Percentiles rank a stretch among this genome's conserved stretches.
Evolutionary conservation across 2,113 vertebrate genomes (phyloP).

Genomic region (Ondatra zibethicus): DNA sequence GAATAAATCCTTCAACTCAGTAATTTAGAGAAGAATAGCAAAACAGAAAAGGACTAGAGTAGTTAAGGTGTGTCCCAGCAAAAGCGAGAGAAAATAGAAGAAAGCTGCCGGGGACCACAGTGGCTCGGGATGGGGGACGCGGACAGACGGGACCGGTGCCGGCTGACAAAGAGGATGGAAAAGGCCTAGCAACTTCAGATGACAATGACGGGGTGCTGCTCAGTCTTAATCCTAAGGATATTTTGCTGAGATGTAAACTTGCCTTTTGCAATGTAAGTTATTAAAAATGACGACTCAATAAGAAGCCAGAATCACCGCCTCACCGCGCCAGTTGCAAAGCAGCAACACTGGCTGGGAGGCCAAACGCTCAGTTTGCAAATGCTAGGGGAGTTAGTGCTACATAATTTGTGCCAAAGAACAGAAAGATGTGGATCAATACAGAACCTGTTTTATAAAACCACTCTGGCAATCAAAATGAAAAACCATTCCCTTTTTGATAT

Average conservation of each 20-base stretch:
- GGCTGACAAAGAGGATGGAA: background rate
- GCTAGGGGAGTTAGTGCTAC: slow-evolving; percentile 33
- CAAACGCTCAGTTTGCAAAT: background rate
- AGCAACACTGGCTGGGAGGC: background rate
- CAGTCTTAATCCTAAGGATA: background rate
- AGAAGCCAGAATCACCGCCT: slow-evolving; percentile 37
- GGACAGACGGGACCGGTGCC: no score
- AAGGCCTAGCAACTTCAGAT: background rate
- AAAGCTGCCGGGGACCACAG: background rate
- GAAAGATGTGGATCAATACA: slow-evolving; percentile 29
- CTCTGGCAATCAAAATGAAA: slow-evolving; percentile 58
- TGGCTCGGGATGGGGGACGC: background rate
- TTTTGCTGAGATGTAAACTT: slow-evolving; percentile 22
- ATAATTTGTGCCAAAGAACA: slow-evolving; percentile 47
- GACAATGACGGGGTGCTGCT: background rate
- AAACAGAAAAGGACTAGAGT: background rate
- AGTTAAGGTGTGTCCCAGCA: background rate
- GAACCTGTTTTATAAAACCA: slow-evolving; percentile 58
- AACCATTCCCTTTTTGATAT: slow-evolving; percentile 41
- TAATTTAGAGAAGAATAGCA: background rate
- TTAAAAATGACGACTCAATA: slow-evolving; percentile 51
- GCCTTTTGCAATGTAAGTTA: slow-evolving; percentile 40
- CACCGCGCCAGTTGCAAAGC: background rate
- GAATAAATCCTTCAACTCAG: slow-evolving; percentile 20
- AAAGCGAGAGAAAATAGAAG: background rate